These are phyloP conservation scores for Drosophila testacea DNA, from an alignment of 2,888 invertebrate genomes.

Conservation along the genomic window DNA sequence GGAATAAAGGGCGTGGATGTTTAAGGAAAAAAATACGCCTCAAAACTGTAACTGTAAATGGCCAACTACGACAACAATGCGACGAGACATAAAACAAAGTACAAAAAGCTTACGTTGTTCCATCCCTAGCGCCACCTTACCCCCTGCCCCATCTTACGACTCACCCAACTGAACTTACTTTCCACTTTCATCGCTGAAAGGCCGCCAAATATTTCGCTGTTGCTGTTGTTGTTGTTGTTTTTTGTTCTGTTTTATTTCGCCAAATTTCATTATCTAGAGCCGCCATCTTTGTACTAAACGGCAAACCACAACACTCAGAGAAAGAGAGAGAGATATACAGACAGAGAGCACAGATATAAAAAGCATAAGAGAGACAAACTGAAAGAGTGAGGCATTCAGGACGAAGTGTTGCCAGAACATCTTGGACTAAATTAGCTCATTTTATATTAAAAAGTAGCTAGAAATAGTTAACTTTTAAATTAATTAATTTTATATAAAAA, in stretches of 20 bases:
- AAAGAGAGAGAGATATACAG: conserved; percentile 4
- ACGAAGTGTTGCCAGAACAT: too few relatives aligned
- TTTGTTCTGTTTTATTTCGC: conserved; percentile 48
- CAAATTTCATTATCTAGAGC: conserved; percentile 76
- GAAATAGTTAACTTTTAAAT: too few relatives aligned
- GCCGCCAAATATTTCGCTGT: conserved; percentile 29
- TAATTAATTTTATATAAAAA: too few relatives aligned
- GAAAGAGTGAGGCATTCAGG: neutral
- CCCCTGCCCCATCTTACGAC: too few relatives aligned
- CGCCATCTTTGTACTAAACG: conserved; percentile 81
- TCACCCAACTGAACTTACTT: too few relatives aligned
- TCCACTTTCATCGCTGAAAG: conserved; percentile 1
- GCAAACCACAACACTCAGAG: conserved; percentile 41
- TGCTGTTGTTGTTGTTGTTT: conserved; percentile 33
- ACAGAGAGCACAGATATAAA: conserved; percentile 10
- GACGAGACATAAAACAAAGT: conserved; percentile 10
- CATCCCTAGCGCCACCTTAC: conserved; percentile 2
- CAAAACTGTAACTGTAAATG: conserved; percentile 73
- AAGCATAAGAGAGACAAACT: neutral
- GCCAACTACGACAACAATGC: conserved; percentile 40
- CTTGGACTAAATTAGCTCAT: too few relatives aligned
- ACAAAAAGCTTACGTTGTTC: conserved; percentile 45
- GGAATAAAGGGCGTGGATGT: conserved; percentile 61
- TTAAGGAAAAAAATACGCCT: conserved; percentile 77
- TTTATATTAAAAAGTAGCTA: too few relatives aligned